phyloP scores from a whole-genome alignment of 1,140 invertebrate genomes.

The Trypoxylus dichotomus region DNA sequence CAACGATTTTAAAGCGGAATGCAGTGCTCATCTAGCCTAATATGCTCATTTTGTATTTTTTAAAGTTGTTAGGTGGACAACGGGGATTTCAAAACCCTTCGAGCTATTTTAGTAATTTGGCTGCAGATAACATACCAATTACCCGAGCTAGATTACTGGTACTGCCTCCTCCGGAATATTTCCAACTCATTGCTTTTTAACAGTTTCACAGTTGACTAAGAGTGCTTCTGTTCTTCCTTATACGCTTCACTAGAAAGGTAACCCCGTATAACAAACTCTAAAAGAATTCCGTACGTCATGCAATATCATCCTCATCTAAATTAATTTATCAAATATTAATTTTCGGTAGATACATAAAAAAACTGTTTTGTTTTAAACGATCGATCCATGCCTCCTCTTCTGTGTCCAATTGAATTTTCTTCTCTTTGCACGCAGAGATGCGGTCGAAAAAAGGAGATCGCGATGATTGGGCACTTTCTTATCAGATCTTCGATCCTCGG shows the following conservation, averaged over 20 bases:
- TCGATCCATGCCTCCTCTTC: slow-evolving; percentile 9
- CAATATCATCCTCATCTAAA: slow-evolving; percentile 25
- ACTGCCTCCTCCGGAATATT: not conserved
- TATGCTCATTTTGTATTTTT: not conserved
- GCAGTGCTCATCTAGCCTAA: no score
- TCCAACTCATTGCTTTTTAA: slow-evolving; percentile 9
- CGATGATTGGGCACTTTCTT: slow-evolving; percentile 15
- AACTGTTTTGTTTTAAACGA: slow-evolving; percentile 25
- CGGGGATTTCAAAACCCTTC: not conserved
- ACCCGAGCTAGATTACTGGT: not conserved
- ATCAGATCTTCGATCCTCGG: slow-evolving; percentile 16
- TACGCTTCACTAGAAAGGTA: not conserved
- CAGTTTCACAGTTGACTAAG: slow-evolving; percentile 16
- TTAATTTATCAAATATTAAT: slow-evolving; percentile 26
- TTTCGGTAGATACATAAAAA: slow-evolving; percentile 14
- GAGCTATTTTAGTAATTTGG: slow-evolving; percentile 17
- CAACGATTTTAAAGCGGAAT: no score
- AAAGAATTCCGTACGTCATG: slow-evolving; percentile 1
- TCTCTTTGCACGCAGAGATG: not conserved
- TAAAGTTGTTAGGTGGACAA: not conserved
- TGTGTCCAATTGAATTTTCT: slow-evolving; percentile 18
- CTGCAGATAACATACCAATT: slow-evolving; percentile 8
- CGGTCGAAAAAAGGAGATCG: slow-evolving; percentile 1
- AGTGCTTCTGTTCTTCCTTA: slow-evolving; percentile 15
- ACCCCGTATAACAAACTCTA: not conserved